Base-by-base conservation (phyloP, 2,113 vertebrate genomes). In the Sinocyclocheilus maitianheensis region DNA sequence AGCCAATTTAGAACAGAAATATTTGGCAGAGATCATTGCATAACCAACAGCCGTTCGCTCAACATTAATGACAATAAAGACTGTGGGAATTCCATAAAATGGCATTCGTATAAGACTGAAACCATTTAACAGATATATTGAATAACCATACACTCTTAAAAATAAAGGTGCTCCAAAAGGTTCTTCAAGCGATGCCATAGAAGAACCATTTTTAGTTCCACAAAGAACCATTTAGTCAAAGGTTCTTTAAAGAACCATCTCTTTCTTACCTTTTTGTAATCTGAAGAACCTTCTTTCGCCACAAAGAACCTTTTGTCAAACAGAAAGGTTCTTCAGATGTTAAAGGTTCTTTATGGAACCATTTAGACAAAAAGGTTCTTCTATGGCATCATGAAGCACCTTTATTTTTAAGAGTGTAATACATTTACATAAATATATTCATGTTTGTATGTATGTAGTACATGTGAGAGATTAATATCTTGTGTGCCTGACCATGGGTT, bases 31-130 rank as follows among this genome's bases (percentile, higher is more conserved):
- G 74, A 84, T 74, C 87, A 83, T 81, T 67, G 85, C 85, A 93
- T 91, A 93, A 95, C 95, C 96, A 95, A 94, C 93, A 96, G 95
- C 94, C 92, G 24, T 96, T 95, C 90, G 94, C 92, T 92, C 94
- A 94, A 94, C 92, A 94, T 93, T 90, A 89, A 84, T 92, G 93
- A 93, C 87, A 81, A 89, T 90, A 93, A 65, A 83, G 82, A 91
- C 84, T 12, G 18, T 12, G 18, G 90, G 92, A 96, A 95, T 96
- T 97, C 96, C 97, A 97, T 96, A 96, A 96, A 95, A 93, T 90
- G 81, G 87, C 89, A 84, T 55, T 6, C 4, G 60, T 79, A 79
- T 8, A 40, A 71, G 67, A 71, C 69, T 48, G 20, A 46, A 75
- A 48, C 24, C 43, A 18, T 48, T 14, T 51, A 2, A 37, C 67